These are phyloP conservation scores for Prorops nasuta DNA, from an alignment of 1,140 invertebrate genomes.

Conservation along the genomic window DNA sequence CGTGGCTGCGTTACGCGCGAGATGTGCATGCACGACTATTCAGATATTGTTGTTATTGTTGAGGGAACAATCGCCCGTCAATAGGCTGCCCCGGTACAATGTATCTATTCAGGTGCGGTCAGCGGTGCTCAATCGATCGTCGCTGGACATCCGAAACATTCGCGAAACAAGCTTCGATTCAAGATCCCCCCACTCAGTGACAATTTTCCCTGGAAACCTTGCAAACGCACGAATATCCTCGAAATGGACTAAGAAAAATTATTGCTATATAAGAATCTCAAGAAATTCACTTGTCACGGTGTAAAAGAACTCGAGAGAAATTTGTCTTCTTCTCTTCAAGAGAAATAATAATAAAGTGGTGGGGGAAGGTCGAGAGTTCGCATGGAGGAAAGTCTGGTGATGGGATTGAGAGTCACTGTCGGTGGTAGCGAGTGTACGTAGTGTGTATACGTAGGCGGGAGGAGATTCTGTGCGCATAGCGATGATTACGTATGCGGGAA, in stretches of 20 bases:
- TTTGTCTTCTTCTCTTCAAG: no score
- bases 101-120: slow-evolving; percentile 56
- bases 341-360: background rate
- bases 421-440: background rate
- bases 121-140: slow-evolving; percentile 53
- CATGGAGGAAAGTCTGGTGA: no score
- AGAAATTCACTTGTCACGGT: no score
- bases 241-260: no score
- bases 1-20: no score
- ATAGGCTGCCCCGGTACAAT: slow-evolving; percentile 54
- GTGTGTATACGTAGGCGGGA: no score
- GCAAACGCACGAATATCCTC: no score
- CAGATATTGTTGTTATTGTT: slow-evolving; percentile 59
- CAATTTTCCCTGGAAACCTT: slow-evolving; percentile 21
- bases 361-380: background rate
- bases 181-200: slow-evolving; percentile 15
- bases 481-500: slow-evolving; percentile 55
- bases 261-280: no score
- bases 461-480: slow-evolving; percentile 32
- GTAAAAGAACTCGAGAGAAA: no score
- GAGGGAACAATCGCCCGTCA: slow-evolving; percentile 56
- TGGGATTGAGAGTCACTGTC: slow-evolving; percentile 20
- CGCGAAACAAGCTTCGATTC: slow-evolving; percentile 11
- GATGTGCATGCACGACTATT: slow-evolving; percentile 52
- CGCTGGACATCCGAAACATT: slow-evolving; percentile 1